Conservation (phyloP, 2,797 vertebrate species). For the Muraenolepis orangiensis region DNA sequence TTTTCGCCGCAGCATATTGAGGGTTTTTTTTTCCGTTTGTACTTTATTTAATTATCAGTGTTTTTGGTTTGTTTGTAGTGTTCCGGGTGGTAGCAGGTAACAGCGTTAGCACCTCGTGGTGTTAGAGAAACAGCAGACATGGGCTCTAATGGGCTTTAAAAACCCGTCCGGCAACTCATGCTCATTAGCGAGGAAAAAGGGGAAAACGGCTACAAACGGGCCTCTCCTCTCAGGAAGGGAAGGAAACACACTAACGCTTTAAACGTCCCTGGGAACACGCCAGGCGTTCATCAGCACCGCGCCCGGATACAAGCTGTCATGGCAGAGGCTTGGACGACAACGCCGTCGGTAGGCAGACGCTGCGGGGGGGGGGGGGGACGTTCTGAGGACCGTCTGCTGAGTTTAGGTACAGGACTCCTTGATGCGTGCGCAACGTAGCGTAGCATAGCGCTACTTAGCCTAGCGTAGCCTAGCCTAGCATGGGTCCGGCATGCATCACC, state of each 20-base stretch:
- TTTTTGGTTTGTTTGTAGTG: neutral
- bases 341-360: too few relatives aligned
- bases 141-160: conserved; percentile 26
- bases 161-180: conserved; percentile 53
- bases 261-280: neutral
- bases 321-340: too few relatives aligned
- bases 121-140: conserved; percentile 53
- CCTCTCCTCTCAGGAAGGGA: neutral
- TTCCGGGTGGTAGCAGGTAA: conserved; percentile 30
- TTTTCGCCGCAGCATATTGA: neutral
- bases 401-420: too few relatives aligned
- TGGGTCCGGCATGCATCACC: too few relatives aligned
- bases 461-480: too few relatives aligned
- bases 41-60: neutral
- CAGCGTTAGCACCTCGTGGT: conserved; percentile 35
- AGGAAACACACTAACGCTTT: neutral
- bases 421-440: too few relatives aligned
- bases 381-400: too few relatives aligned
- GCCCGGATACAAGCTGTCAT: too few relatives aligned
- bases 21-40: neutral
- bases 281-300: too few relatives aligned
- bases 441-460: too few relatives aligned
- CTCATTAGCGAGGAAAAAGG: conserved; percentile 48
- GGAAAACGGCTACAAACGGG: neutral
- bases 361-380: too few relatives aligned